Evolutionary conservation across 1,140 invertebrate species (phyloP), one percentile per base, ranked within the genome.

Genomic region (Panagrolaimus sp.): DNA sequence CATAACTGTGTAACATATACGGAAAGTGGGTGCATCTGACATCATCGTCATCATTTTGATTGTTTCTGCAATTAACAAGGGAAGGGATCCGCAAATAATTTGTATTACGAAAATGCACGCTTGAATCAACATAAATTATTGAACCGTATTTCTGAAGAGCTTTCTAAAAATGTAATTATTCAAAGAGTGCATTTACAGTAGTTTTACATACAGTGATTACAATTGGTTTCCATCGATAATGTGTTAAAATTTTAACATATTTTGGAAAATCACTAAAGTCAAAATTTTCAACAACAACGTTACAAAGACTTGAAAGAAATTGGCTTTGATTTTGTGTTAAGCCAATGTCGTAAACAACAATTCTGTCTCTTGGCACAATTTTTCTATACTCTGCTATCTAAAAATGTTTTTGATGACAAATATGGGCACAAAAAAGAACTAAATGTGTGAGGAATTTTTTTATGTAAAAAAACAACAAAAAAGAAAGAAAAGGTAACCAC

Each of bases 1-100:
- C n/a, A 57, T 57, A 57, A 57, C 51, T 57, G 51, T 57, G 51
- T 20, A 57, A 25, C 51, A 57, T 16, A 16, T 57, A 57, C 20
- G 20, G 51, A 16, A 27, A 57, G 2, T 27, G 51, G 11, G 51
- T 11, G n/a, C 51, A 57, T 57, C 27, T 20, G 27, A 57, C 11
- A 25, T 27, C 27, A 27, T 16, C 11, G 11, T 27, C 27, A 27
- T 16, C 27, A 25, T 57, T 16, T 20, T 25, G 27, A 16, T 9
- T 57, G 0, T 25, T 25, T 20, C 27, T 13, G n/a, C 51, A 57
- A 57, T 57, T 57, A 11, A 57, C 27, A 57, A 57, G 11, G 20
- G 20, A 20, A 20, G 13, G 51, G 27, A 57, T 27, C 9, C 51
- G 51, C 4, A 57, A 27, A 27, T n/a, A 57, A 27, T 57, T 57